Base-by-base conservation (phyloP, 2,888 invertebrate species). In the Arenicola marina region DNA sequence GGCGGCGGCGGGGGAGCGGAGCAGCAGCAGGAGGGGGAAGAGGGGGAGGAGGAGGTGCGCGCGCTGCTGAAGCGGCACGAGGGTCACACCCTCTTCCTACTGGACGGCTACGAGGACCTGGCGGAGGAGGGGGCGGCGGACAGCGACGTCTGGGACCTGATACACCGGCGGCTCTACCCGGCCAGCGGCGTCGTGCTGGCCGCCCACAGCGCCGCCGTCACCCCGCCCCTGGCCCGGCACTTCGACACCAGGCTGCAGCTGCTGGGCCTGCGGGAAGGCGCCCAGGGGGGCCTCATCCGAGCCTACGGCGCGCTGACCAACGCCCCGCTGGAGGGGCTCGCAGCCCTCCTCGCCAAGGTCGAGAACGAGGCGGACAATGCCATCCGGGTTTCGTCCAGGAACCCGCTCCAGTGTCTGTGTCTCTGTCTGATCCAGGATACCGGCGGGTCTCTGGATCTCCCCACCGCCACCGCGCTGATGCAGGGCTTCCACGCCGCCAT, bases 41-140 rank as follows among this genome's bases (percentile, higher is more conserved):
- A n/a, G n/a, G n/a, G n/a, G n/a, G n/a, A n/a, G n/a, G n/a, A n/a
- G n/a, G n/a, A n/a, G n/a, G n/a, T n/a, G n/a, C n/a, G n/a, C n/a
- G n/a, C n/a, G n/a, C n/a, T n/a, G n/a, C n/a, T n/a, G n/a, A n/a
- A n/a, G n/a, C n/a, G n/a, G n/a, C n/a, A n/a, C n/a, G n/a, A n/a
- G n/a, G n/a, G n/a, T n/a, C n/a, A 75, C 18, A 69, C 74, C 2
- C 45, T 80, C 3, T 62, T 80, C 51, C 46, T 80, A 1, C 44
- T 80, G 4, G 80, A 80, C 62, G 75, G 77, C 2, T 76, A 73
- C 56, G 76, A 77, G 18, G 69, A 71, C 32, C 58, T 63, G 24
- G 43, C 34, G 15, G 56, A 34, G 1, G 34, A 21, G 21, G 63
- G 34, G 15, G 56, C 29, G 1, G 34, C 24, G 21, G 63, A 43